Conservation (phyloP, 2,888 invertebrate genomes). For the Eilema griseolum region DNA sequence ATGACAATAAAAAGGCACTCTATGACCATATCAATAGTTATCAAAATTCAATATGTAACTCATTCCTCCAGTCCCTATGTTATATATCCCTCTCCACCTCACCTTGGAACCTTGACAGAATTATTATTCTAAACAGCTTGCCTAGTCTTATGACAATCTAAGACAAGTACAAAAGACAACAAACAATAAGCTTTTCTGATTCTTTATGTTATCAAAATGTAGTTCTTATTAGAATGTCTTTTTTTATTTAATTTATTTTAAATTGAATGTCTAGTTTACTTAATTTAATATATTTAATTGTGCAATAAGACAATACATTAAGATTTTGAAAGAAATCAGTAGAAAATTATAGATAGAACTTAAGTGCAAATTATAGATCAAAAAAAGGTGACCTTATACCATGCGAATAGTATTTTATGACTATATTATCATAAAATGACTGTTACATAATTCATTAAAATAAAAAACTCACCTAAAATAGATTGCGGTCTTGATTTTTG, state of each 20-base stretch:
- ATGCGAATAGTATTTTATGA: not conserved
- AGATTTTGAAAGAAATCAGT: constrained; percentile 35
- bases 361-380: constrained; percentile 8
- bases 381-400: not conserved
- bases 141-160: not conserved
- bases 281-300: constrained; percentile 13
- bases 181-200: constrained; percentile 35
- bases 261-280: no score
- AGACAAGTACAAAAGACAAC: constrained; percentile 22
- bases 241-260: constrained; percentile 7
- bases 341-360: not conserved
- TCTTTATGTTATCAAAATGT: constrained; percentile 22
- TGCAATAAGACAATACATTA: constrained; percentile 40
- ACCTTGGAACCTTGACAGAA: not conserved
- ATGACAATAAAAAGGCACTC: not conserved
- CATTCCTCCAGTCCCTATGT: not conserved
- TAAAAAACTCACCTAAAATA: constrained; percentile 77
- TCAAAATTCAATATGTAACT: not conserved
- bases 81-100: no score
- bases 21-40: not conserved
- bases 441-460: constrained; percentile 24
- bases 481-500: constrained; percentile 75
- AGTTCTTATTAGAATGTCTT: constrained; percentile 18
- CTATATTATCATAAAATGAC: not conserved
- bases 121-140: not conserved